A percentile compares a stretch with the other conserved stretches of the same genome.
Conservation (phyloP, 53 echinoderm and acorn worm genomes). For the Echinarachnius parma region DNA sequence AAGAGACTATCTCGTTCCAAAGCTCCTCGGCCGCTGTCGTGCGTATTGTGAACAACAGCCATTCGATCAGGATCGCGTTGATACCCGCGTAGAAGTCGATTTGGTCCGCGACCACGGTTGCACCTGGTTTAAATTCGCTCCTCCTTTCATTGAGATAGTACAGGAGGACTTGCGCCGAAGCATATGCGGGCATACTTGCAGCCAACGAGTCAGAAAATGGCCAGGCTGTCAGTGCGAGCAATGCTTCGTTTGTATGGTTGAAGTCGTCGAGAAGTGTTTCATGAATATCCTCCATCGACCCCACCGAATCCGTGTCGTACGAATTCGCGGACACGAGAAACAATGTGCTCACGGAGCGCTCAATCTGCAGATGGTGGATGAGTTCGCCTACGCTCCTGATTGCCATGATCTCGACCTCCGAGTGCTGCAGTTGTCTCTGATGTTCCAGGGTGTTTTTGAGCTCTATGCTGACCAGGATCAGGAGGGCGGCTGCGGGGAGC, state of each 20-base stretch:
- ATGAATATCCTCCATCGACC: too few relatives aligned
- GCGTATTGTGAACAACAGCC: slow-evolving; percentile 47
- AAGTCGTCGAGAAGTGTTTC: too few relatives aligned
- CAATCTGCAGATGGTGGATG: slow-evolving; percentile 49
- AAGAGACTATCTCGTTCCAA: slow-evolving; percentile 60
- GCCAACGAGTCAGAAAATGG: neutral
- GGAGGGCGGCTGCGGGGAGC: slow-evolving; percentile 65
- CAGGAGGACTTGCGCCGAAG: slow-evolving; percentile 10
- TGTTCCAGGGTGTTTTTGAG: slow-evolving; percentile 20
- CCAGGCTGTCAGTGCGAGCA: slow-evolving; percentile 15
- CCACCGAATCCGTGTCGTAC: neutral
- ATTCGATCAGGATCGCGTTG: slow-evolving; percentile 55
- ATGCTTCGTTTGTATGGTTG: slow-evolving; percentile 4
- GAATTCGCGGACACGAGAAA: slow-evolving; percentile 12
- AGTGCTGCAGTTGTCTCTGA: neutral
- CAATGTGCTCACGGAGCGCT: slow-evolving; percentile 28
- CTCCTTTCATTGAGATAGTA: slow-evolving; percentile 28
- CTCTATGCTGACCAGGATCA: slow-evolving; percentile 63
- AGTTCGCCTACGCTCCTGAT: slow-evolving; percentile 37
- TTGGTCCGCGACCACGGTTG: slow-evolving; percentile 35
- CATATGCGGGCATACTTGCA: too few relatives aligned
- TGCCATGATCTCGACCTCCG: slow-evolving; percentile 9
- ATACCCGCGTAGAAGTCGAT: slow-evolving; percentile 49
- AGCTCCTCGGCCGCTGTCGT: slow-evolving; percentile 35
- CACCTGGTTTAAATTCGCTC: neutral